These are phyloP conservation scores for Aporrectodea caliginosa DNA, from an alignment of 1,140 invertebrate species.

Conservation along the genomic window DNA sequence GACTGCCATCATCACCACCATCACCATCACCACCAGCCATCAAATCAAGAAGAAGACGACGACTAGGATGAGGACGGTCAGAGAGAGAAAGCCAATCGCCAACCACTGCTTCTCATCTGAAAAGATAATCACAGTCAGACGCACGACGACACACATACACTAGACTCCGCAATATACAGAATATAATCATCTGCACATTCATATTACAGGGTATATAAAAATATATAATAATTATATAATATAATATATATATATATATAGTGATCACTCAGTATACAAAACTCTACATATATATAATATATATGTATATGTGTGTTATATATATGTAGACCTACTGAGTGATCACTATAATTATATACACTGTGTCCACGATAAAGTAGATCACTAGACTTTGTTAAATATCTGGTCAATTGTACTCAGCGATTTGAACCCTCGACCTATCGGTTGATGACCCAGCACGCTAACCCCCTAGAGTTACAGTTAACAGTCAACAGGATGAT, in stretches of 20 bases:
- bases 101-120: neutral
- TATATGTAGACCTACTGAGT: neutral
- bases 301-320: neutral
- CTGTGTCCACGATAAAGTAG: neutral
- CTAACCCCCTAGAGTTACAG: too few relatives aligned
- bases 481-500: too few relatives aligned
- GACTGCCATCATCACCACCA: too few relatives aligned
- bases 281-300: neutral
- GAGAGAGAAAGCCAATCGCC: neutral
- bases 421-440: too few relatives aligned
- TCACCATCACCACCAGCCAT: too few relatives aligned
- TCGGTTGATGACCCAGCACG: too few relatives aligned
- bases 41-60: neutral
- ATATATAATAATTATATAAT: neutral
- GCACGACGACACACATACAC: neutral
- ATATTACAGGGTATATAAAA: neutral
- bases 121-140: neutral
- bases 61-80: neutral
- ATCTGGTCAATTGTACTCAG: too few relatives aligned
- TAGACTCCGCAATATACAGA: neutral
- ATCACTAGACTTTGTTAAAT: neutral
- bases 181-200: neutral
- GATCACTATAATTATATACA: neutral
- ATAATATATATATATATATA: neutral
- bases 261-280: neutral